A percentile compares a stretch with the other conserved stretches of the same genome.
These are phyloP conservation scores for Stichopus horrens DNA, from an alignment of 53 echinoderm and acorn worm genomes.

Conservation along the genomic window DNA sequence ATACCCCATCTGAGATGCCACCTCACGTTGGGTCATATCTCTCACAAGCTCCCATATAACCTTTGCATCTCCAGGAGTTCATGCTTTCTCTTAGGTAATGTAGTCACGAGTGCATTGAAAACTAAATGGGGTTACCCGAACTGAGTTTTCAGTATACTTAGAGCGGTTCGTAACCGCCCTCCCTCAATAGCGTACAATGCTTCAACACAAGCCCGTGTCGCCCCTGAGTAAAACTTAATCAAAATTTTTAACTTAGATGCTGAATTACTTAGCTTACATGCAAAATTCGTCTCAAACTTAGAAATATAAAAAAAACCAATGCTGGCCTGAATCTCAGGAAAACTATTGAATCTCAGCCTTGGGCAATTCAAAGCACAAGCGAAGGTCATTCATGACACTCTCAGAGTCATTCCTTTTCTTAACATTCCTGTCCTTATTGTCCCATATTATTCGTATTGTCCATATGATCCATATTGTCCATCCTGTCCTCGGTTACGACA, in stretches of 20 bases:
- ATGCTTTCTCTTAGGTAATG: conserved; percentile 34
- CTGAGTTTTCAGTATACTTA: conserved; percentile 40
- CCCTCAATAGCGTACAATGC: conserved; percentile 47
- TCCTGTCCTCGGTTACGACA: background rate
- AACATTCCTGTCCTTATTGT: background rate
- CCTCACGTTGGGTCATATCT: conserved; percentile 48
- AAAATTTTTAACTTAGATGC: conserved; percentile 16
- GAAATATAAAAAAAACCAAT: conserved; percentile 40
- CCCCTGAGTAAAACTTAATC: conserved; percentile 42
- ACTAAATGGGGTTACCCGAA: conserved; percentile 55
- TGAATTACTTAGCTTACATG: conserved; percentile 4
- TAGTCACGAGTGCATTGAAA: conserved; percentile 42
- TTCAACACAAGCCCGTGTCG: conserved; percentile 38
- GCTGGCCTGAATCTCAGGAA: conserved; percentile 42
- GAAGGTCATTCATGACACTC: no score
- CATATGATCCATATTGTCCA: background rate
- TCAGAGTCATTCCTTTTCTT: no score
- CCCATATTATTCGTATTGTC: background rate
- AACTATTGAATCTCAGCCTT: conserved; percentile 25
- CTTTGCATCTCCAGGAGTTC: conserved; percentile 38
- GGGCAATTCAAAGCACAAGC: background rate
- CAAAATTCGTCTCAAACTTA: conserved; percentile 25
- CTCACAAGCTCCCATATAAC: conserved; percentile 49
- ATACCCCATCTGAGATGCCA: conserved; percentile 43
- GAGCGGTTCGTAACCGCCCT: conserved; percentile 44